Evolutionary conservation across 2,888 invertebrate genomes (phyloP).

Genomic region (Tubulanus polymorphus): DNA sequence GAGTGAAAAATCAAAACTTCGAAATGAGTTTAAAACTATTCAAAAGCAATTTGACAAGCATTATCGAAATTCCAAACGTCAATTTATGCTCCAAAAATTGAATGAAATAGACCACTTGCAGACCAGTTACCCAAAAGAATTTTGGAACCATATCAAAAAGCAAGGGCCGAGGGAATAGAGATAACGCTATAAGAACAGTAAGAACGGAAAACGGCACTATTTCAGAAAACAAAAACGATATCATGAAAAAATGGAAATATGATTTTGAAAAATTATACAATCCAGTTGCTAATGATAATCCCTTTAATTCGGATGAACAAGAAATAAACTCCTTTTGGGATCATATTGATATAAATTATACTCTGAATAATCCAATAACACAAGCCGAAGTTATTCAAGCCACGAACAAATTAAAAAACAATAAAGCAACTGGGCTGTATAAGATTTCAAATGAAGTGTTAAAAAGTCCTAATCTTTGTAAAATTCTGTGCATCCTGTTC

Average conservation of each 20-base stretch:
- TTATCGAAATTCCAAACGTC: neutral
- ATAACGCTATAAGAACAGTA: neutral
- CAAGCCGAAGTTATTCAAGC: neutral
- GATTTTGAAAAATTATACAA: neutral
- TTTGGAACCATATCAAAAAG: neutral
- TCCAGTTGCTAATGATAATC: neutral
- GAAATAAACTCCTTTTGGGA: no score
- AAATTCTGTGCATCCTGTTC: neutral
- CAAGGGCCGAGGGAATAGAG: neutral
- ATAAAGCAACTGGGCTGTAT: neutral
- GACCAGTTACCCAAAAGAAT: neutral
- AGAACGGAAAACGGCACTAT: neutral
- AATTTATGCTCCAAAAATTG: neutral
- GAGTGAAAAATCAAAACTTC: neutral
- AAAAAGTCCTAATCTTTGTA: neutral
- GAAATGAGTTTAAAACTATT: neutral
- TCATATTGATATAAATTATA: neutral
- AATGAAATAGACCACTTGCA: neutral
- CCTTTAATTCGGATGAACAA: neutral
- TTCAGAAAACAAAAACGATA: neutral
- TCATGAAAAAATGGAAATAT: neutral
- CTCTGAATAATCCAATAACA: neutral
- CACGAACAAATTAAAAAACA: neutral
- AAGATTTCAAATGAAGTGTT: neutral
- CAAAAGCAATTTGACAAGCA: neutral